Base-by-base conservation (phyloP, 2,888 invertebrate species). In the Metacarcinus magister region DNA sequence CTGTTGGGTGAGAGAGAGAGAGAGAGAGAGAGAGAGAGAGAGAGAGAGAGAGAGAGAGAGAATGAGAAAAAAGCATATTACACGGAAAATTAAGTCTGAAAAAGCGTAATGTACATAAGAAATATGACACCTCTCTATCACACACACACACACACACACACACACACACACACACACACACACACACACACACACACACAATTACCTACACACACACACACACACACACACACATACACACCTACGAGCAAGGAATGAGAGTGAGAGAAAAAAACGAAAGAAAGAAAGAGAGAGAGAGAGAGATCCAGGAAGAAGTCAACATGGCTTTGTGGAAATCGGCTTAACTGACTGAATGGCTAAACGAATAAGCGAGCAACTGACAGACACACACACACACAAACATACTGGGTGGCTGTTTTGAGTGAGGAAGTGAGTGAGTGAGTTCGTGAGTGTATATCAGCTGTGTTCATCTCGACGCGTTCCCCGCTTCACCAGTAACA, bases 131-230 rank as follows among this genome's bases (percentile, higher is more conserved):
- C 2, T 48, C 10, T 48, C 48, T 13, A 48, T 10, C 48, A 48
- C 48, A 48, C 48, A 48, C 48, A 48, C 48, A 48, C 48, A 48
- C 67, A 67, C 19, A 67, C 67, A 67, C 67, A 67, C 67, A 67
- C 67, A 67, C 67, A 67, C 67, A 67, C 75, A 75, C 75, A 75
- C 75, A 75, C 75, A 75, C 75, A 75, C 75, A 75, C 75, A 75
- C 75, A 75, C 75, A 75, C 75, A 75, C 75, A 75, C 75, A 75
- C 75, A 75, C 75, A 67, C 67, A 67, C 67, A n/a, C n/a, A n/a
- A n/a, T n/a, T n/a, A n/a, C n/a, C n/a, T n/a, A 75, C 75, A 75
- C 75, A 75, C 75, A 39, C 39, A 39, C 39, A 39, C 39, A 39
- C 39, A 39, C 39, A 39, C 39, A 39, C 39, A 39, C 39, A 39